Conservation (phyloP, 2,113 vertebrate species). For the Pyxicephalus adspersus region DNA sequence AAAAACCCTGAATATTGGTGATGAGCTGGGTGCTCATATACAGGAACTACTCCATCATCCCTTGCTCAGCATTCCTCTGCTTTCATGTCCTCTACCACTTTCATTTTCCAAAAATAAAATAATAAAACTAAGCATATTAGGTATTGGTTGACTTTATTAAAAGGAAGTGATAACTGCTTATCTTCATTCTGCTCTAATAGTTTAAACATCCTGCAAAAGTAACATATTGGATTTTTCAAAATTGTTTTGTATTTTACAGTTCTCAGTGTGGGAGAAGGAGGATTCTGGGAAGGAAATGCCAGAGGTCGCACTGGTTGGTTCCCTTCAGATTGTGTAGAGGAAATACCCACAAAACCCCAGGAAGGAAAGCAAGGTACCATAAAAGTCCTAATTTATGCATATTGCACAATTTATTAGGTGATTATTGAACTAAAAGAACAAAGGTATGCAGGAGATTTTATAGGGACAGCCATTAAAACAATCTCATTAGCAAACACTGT, state of each 20-base stretch:
- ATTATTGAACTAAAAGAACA: neutral
- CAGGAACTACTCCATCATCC: too few relatives aligned
- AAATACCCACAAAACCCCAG: constrained; percentile 84
- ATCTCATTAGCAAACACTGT: too few relatives aligned
- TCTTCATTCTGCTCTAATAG: too few relatives aligned
- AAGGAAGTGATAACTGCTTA: too few relatives aligned
- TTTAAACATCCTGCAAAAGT: neutral
- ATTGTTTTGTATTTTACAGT: constrained; percentile 68
- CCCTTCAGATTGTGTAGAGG: constrained; percentile 91
- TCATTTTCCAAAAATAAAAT: too few relatives aligned
- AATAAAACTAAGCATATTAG: too few relatives aligned
- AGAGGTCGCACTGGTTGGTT: constrained; percentile 90
- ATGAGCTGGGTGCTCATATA: too few relatives aligned
- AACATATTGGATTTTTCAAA: neutral
- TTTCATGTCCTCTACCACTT: too few relatives aligned
- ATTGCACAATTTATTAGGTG: neutral
- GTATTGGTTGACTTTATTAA: too few relatives aligned
- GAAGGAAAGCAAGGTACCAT: constrained; percentile 83
- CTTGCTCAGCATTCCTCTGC: too few relatives aligned
- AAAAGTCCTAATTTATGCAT: neutral
- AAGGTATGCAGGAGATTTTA: neutral
- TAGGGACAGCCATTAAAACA: too few relatives aligned
- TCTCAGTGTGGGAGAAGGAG: constrained; percentile 89
- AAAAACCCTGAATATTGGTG: too few relatives aligned
- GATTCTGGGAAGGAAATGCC: constrained; percentile 92